phyloP scores from a whole-genome alignment of 1,140 invertebrate genomes.

The Penaeus vannamei region DNA sequence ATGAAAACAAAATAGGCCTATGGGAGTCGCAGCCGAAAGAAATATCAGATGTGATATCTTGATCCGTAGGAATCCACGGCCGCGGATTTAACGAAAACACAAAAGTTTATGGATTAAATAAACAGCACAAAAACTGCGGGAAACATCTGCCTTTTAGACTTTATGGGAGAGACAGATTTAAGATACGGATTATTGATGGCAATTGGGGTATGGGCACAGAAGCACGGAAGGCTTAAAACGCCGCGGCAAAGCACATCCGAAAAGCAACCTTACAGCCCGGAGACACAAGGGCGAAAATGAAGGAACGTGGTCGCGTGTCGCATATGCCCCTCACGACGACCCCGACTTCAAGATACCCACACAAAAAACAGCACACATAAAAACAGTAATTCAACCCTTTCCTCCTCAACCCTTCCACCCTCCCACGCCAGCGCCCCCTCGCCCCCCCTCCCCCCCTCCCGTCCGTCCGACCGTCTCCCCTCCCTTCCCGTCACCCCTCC shows the following conservation, averaged over 20 bases:
- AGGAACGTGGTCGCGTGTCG: neutral
- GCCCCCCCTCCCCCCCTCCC: slow-evolving; percentile 14
- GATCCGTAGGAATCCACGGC: neutral
- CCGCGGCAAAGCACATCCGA: neutral
- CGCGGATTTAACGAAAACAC: slow-evolving; percentile 41
- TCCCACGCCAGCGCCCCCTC: slow-evolving; percentile 37
- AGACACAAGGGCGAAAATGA: neutral
- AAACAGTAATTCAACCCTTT: slow-evolving; percentile 67
- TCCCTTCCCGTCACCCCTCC: neutral
- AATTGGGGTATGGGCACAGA: slow-evolving; percentile 60
- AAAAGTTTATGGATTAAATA: slow-evolving; percentile 33
- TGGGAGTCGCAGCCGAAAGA: neutral
- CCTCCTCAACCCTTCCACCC: slow-evolving; percentile 50
- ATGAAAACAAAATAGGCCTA: neutral
- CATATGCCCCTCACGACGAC: neutral
- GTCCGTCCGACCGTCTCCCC: neutral
- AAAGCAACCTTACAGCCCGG: slow-evolving; percentile 10
- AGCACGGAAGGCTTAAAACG: slow-evolving; percentile 4
- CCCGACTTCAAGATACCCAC: slow-evolving; percentile 42
- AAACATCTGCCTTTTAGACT: slow-evolving; percentile 62
- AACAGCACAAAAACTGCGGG: slow-evolving; percentile 8
- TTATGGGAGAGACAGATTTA: slow-evolving; percentile 65
- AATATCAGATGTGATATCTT: slow-evolving; percentile 23
- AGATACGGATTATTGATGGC: slow-evolving; percentile 67
- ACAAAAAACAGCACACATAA: slow-evolving; percentile 64